phyloP scores from a whole-genome alignment of 2,113 vertebrate genomes.

The Onychorhynchus coronatus region DNA sequence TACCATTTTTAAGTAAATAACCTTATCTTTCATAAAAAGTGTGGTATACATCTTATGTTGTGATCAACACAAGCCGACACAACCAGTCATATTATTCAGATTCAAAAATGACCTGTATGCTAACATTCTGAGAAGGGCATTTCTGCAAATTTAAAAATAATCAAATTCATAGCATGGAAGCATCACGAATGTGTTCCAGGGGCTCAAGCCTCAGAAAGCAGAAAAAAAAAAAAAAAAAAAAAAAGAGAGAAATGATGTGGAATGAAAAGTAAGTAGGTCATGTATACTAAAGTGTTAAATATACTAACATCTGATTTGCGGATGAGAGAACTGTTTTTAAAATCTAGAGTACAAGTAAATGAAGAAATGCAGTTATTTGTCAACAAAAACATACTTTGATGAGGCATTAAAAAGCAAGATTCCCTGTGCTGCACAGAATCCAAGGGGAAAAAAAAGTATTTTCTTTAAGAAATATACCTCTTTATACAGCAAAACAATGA shows the following conservation, averaged over 20 bases:
- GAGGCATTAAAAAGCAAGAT: not conserved
- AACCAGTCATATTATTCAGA: not conserved
- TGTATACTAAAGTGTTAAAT: not conserved
- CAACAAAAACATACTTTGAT: not conserved
- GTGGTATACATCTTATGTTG: not conserved
- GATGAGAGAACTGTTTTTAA: not conserved
- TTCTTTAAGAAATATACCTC: constrained; percentile 51
- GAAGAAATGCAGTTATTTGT: not conserved
- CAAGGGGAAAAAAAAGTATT: not conserved
- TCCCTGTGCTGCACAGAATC: not conserved
- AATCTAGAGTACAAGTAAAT: not conserved
- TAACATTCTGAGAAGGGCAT: not conserved
- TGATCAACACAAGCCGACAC: not conserved
- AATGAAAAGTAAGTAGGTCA: constrained; percentile 40
- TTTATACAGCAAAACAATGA: constrained; percentile 53
- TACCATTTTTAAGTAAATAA: not conserved
- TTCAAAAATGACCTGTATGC: not conserved
- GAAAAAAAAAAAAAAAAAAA: not conserved
- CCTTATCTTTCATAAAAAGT: not conserved
- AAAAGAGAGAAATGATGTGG: not conserved
- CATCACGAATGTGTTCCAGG: not conserved
- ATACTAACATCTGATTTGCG: not conserved
- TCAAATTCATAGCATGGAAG: not conserved
- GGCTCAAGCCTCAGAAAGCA: not conserved
- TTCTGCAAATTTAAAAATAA: not conserved